phyloP scores from a whole-genome alignment of 2,113 vertebrate species.

The Tamias sibiricus region DNA sequence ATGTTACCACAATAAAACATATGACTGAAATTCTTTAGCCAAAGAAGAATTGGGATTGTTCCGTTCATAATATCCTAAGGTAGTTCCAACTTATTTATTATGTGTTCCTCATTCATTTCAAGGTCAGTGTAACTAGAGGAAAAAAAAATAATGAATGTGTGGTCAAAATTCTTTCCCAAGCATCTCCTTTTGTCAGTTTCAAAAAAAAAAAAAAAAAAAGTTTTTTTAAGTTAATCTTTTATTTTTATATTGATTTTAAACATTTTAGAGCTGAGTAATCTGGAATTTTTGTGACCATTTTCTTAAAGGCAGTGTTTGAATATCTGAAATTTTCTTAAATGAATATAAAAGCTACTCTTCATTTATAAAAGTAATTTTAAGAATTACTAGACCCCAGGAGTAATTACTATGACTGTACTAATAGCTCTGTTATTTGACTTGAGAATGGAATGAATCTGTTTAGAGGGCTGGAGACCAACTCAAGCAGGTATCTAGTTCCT shows the following conservation, averaged over 20 bases:
- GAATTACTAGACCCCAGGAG: background rate
- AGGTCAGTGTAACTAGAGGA: background rate
- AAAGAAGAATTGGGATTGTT: background rate
- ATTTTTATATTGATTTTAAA: background rate
- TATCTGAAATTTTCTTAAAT: conserved; percentile 31
- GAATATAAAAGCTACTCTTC: background rate
- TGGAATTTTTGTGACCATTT: background rate
- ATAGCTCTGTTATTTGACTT: background rate
- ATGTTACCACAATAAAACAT: background rate
- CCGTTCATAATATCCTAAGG: background rate
- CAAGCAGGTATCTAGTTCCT: background rate
- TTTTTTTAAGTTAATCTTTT: background rate
- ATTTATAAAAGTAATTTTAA: conserved; percentile 40
- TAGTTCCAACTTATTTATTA: background rate
- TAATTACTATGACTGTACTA: background rate
- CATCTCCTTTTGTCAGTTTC: background rate
- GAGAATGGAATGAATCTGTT: background rate
- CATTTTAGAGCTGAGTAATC: background rate
- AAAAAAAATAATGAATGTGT: background rate
- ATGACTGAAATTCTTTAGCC: background rate
- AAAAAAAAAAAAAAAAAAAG: too few species aligned
- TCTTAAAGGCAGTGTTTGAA: conserved; percentile 10
- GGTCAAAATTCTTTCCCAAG: background rate
- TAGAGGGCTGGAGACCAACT: background rate
- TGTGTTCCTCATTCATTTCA: background rate